A percentile compares a stretch with the other conserved stretches of the same genome.
Evolutionary conservation across 2,888 invertebrate genomes (phyloP).

Genomic region (Zygaena filipendulae): DNA sequence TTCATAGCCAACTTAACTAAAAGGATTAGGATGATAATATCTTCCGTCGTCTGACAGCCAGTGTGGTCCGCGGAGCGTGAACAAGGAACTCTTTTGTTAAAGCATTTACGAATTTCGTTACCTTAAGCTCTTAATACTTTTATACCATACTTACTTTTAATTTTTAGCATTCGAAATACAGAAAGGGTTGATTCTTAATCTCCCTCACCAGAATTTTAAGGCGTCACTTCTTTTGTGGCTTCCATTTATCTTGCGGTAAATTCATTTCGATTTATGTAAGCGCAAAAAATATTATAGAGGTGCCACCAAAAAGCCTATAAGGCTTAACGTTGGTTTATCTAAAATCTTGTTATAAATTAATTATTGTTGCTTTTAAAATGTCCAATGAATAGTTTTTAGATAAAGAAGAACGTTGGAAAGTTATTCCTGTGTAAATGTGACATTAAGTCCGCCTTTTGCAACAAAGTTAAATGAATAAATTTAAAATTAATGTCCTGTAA

Average conservation of each 20-base stretch:
- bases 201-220: constrained; percentile 45
- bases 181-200: constrained; percentile 62
- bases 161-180: constrained; percentile 48
- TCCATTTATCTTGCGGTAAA: constrained; percentile 39
- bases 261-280: constrained; percentile 31
- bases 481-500: no score
- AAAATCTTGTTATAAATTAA: no score
- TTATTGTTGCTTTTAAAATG: no score
- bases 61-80: constrained; percentile 63
- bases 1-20: constrained; percentile 68
- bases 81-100: constrained; percentile 54
- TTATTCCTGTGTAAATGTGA: no score
- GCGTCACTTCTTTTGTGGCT: constrained; percentile 33
- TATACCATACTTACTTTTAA: constrained; percentile 61
- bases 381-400: no score
- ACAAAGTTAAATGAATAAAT: no score
- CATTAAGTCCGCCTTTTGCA: no score
- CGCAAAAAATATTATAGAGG: constrained; percentile 19
- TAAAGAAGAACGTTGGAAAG: no score
- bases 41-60: constrained; percentile 62
- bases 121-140: constrained; percentile 66
- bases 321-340: constrained; percentile 22
- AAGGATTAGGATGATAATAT: constrained; percentile 69
- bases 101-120: constrained; percentile 48
- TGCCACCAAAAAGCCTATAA: constrained; percentile 14